Base-by-base conservation (phyloP, 2,113 vertebrate genomes). In the Parotia lawesii region DNA sequence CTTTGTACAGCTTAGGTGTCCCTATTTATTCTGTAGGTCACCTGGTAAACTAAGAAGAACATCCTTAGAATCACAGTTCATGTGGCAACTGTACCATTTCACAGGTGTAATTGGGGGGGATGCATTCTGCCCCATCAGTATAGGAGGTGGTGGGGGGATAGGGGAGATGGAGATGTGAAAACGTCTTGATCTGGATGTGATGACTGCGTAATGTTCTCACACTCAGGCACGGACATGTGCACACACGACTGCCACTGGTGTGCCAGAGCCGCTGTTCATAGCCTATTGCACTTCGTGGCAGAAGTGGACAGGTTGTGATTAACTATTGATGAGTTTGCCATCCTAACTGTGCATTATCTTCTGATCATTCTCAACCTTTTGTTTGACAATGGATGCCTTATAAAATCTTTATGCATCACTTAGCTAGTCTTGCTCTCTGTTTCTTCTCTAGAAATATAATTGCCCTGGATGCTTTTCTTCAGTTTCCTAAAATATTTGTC, bases 321-420 rank as follows among this genome's bases (percentile, higher is more conserved):
- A 96, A 93, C 95, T 96, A 96, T 94, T 93, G 93, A 97, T 94
- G 92, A 87, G 50, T 94, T 97, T 96, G 91, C 95, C 92, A 82
- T 97, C 84, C 91, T 95, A 94, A 85, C 90, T 83, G 93, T 86
- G 77, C 96, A 96, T 96, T 96, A 96, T 95, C 90, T 57, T 95
- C 91, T 91, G 93, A 94, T 96, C 78, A 87, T 85, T 90, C 78
- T 90, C 92, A 96, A 77, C 89, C 90, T 94, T 92, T 79, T 77
- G 76, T 97, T 98, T 97, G 97, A 98, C 97, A 97, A 97, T 12
- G 90, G 94, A 96, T 95, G 90, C 94, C 95, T 96, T 95, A 98
- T 98, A 96, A 98, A 98, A 98, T 98, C 98, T 98, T 98, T 97
- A 98, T 97, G 95, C 91, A 97, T 97, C 93, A 96, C 97, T 98